Base-by-base conservation (phyloP, 2,797 vertebrate genomes). In the Danio jaintianensis region DNA sequence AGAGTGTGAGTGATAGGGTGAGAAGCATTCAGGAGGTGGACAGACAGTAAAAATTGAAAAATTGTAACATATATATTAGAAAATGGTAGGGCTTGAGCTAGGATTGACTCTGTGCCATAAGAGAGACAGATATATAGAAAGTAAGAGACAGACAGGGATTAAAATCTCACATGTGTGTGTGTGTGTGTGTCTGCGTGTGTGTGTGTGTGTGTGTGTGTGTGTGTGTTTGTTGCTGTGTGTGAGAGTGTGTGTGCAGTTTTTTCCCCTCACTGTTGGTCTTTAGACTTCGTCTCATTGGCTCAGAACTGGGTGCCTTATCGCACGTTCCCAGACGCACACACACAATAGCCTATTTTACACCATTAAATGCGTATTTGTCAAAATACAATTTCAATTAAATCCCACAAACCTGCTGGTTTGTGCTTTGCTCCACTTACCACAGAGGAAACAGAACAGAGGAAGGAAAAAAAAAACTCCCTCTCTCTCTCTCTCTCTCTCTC, bases 361-460 rank as follows among this genome's bases (percentile, higher is more conserved):
- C 89, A 92, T 93, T 94, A 92, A 93, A 94, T 93, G 90, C 89
- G 90, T 93, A 94, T 94, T 94, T 94, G 92, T 94, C 92, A 92
- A 93, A 94, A 93, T 92, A 93, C 91, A 91, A 93, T 94, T 94
- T 94, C 89, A 93, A 93, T 94, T 91, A 92, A 93, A 93, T 89
- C 87, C 88, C 73, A 68, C 53, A 89, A 88, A 87, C 80, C 82
- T 83, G 73, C 77, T 84, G 83, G 86, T 90, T 89, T 88, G 70
- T 87, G 81, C 82, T 87, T 81, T 88, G 82, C 82, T 86, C 84
- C 62, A 88, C 83, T 90, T 89, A 81, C 78, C 70, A 88, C 72
- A 56, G 64, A 82, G 63, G 45, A 36, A 75, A 67, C 10, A 1
- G 40, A 85, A 80, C 40, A 75, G 75, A 83, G 43, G 62, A 73